Evolutionary conservation across 2,888 invertebrate genomes (phyloP), one percentile per base, ranked within the genome.

Genomic region (Galerucella nymphaeae): DNA sequence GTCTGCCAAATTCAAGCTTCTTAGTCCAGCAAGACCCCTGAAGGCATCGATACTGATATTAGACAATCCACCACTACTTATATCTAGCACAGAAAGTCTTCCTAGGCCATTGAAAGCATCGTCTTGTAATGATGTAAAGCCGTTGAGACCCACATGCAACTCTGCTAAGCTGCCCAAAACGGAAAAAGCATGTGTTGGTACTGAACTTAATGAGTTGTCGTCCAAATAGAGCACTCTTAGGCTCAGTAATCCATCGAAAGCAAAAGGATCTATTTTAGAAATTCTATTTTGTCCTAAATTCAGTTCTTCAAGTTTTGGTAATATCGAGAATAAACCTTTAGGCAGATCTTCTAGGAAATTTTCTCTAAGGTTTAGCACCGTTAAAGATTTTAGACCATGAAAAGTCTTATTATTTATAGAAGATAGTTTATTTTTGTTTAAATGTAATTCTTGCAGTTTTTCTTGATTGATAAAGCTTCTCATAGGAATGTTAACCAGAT

Each of bases 241-340:
- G n/a, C 93, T 92, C 5, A 90, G 88, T 66, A 96, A 86, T 1
- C 94, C 94, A 66, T 92, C 91, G 80, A 96, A 94, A 2, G 95
- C 94, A 76, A 89, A 89, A 0, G 92, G 90, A 81, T 95, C 94
- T 61, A 96, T 93, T 81, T 91, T 90, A 18, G 93, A 92, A 83
- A 96, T 95, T 80, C 95, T 90, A 85, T 96, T 96, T 85, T 94
- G 92, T 16, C 95, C 95, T 74, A 96, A 88, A 87, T 96, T 95
- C 66, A 96, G 88, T 86, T 96, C 96, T 84, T 95, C 94, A 78
- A 96, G 88, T 84, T 93, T 92, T 1, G 91, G 90, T 78, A 96
- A 87, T 53, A 92, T 91, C 0, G 91, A 88, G 84, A 96, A 96
- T 14, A 94, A 89, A 50, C 92, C 92, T 78, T 90, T 91, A 13